Evolutionary conservation across 2,113 vertebrate species (phyloP).

Genomic region (Marcusenius ussheri): DNA sequence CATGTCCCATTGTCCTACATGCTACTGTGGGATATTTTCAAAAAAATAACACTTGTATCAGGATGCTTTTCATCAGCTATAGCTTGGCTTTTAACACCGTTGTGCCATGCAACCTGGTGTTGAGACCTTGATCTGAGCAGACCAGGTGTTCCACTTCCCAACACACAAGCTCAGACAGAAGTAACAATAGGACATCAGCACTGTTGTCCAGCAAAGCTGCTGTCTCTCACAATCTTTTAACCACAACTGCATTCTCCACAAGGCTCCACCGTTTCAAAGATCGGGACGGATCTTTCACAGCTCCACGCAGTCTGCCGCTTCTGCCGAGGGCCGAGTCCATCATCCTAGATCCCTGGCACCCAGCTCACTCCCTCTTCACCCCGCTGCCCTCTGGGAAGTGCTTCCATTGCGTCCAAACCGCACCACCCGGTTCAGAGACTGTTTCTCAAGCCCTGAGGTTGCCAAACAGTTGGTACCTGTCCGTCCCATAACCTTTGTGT

Average conservation of each 20-base stretch:
- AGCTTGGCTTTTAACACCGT: neutral
- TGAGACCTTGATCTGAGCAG: neutral
- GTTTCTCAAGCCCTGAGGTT: neutral
- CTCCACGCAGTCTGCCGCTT: neutral
- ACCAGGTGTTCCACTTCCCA: neutral
- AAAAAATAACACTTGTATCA: neutral
- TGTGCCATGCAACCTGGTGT: neutral
- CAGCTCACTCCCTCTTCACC: neutral
- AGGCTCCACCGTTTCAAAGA: too few relatives aligned
- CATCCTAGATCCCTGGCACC: neutral
- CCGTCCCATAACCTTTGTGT: neutral
- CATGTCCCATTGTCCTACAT: neutral
- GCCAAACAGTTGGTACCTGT: neutral
- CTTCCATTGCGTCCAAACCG: neutral
- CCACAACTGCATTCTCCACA: neutral
- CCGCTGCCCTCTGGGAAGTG: neutral
- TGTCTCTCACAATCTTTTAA: neutral
- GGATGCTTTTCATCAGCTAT: neutral
- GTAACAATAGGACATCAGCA: too few relatives aligned
- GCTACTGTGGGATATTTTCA: neutral
- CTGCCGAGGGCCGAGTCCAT: neutral
- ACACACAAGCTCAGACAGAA: too few relatives aligned
- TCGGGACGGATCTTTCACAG: neutral
- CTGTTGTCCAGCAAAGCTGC: too few relatives aligned
- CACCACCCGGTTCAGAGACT: neutral